Conservation (phyloP, 2,888 invertebrate genomes). For the Leptarthrus brevirostris region DNA sequence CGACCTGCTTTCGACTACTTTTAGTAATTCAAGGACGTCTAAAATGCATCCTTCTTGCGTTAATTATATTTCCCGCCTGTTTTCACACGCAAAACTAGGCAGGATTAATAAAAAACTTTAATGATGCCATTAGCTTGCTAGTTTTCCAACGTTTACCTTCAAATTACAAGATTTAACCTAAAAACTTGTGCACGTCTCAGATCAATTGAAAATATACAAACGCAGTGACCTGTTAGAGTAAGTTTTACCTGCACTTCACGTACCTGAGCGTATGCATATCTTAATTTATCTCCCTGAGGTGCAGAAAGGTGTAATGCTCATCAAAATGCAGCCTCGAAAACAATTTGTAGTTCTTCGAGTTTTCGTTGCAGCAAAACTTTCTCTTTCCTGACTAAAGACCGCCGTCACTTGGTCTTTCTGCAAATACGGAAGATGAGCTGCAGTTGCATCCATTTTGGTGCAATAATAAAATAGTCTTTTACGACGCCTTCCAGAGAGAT, state of each 20-base stretch:
- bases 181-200: background rate
- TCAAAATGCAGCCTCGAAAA: slow-evolving; percentile 30
- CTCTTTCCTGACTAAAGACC: slow-evolving; percentile 9
- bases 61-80: too few relatives aligned
- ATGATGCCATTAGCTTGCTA: too few relatives aligned
- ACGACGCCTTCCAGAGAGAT: background rate
- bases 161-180: too few relatives aligned
- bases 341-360: slow-evolving; percentile 17
- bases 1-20: too few relatives aligned
- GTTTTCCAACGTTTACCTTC: too few relatives aligned
- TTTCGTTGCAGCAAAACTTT: slow-evolving; percentile 15
- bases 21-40: too few relatives aligned
- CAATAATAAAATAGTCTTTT: slow-evolving; percentile 12
- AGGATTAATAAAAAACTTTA: too few relatives aligned
- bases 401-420: background rate
- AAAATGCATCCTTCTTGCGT: too few relatives aligned
- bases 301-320: slow-evolving; percentile 31
- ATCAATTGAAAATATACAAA: background rate
- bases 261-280: slow-evolving; percentile 13
- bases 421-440: background rate
- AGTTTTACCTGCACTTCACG: background rate
- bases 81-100: too few relatives aligned
- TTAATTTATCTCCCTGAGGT: slow-evolving; percentile 10
- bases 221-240: background rate
- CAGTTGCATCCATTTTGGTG: slow-evolving; percentile 4